These are phyloP conservation scores for Yponomeuta malinellus DNA, from an alignment of 2,888 invertebrate genomes.

Conservation along the genomic window DNA sequence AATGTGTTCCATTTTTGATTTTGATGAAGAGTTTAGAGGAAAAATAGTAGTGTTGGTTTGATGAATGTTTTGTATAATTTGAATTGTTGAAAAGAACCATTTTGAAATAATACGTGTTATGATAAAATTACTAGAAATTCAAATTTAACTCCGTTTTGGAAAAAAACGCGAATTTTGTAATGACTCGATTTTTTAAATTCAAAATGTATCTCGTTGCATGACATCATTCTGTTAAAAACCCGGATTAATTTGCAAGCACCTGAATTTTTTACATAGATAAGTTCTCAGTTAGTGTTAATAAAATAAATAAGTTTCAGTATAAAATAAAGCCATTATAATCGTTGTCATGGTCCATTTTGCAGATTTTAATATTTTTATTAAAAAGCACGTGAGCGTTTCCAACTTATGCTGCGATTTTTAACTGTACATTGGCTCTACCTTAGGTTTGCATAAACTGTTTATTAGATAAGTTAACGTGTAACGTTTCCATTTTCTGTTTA, in stretches of 20 bases:
- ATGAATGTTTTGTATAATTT: neutral
- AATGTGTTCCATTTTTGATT: neutral
- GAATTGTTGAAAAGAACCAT: neutral
- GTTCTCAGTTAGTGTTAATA: too few species aligned
- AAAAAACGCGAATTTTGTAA: too few species aligned
- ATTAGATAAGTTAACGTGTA: too few species aligned
- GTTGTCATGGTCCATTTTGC: neutral
- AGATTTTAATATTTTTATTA: neutral
- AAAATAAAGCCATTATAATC: neutral
- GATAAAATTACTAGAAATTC: too few species aligned
- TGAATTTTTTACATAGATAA: too few species aligned
- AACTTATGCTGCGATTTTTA: neutral
- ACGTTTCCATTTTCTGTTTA: too few species aligned
- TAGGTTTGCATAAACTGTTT: neutral
- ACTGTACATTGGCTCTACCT: neutral
- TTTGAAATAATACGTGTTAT: neutral
- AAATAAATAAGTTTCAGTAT: neutral
- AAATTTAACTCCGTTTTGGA: too few species aligned
- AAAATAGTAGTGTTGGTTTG: neutral
- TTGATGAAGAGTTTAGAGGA: neutral
- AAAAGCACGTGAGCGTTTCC: neutral
- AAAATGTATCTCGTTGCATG: too few species aligned
- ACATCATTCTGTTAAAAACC: too few species aligned
- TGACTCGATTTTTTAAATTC: too few species aligned
- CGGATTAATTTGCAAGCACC: too few species aligned